These are phyloP conservation scores for Fukomys damarensis DNA, from an alignment of 2,113 vertebrate genomes.

Conservation along the genomic window DNA sequence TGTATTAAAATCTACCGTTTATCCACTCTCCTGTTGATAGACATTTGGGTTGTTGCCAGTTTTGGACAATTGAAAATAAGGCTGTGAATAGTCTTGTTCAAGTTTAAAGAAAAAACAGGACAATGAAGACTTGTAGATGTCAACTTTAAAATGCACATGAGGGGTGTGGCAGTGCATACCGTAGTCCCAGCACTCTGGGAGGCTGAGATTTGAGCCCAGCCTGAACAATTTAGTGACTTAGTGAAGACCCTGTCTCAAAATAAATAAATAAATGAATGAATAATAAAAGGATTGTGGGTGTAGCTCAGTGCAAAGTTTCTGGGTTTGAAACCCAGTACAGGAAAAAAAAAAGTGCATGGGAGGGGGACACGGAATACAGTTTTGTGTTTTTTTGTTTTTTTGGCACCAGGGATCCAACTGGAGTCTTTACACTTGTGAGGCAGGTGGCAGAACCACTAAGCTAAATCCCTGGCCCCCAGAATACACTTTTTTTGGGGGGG, in stretches of 20 bases:
- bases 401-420: too few species aligned
- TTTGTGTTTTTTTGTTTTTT: too few species aligned
- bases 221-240: neutral
- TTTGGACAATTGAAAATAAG: slow-evolving; percentile 21
- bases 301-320: neutral
- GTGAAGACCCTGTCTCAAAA: neutral
- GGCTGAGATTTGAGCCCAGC: neutral
- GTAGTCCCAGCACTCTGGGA: neutral
- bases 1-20: slow-evolving; percentile 5
- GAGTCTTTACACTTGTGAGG: too few species aligned
- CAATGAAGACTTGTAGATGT: neutral
- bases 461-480: too few species aligned
- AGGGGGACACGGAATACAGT: too few species aligned
- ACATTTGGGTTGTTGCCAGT: slow-evolving; percentile 14
- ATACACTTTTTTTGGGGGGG: too few species aligned
- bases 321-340: neutral
- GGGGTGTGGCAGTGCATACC: neutral
- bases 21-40: neutral
- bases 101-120: neutral
- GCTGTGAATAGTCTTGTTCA: neutral
- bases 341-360: neutral
- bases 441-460: too few species aligned
- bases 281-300: neutral
- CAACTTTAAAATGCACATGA: neutral
- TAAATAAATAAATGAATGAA: neutral